Percentiles rank a stretch among this genome's conserved stretches.
phyloP scores from a whole-genome alignment of 2,797 vertebrate genomes.

The Mormyrops boulengeri region DNA sequence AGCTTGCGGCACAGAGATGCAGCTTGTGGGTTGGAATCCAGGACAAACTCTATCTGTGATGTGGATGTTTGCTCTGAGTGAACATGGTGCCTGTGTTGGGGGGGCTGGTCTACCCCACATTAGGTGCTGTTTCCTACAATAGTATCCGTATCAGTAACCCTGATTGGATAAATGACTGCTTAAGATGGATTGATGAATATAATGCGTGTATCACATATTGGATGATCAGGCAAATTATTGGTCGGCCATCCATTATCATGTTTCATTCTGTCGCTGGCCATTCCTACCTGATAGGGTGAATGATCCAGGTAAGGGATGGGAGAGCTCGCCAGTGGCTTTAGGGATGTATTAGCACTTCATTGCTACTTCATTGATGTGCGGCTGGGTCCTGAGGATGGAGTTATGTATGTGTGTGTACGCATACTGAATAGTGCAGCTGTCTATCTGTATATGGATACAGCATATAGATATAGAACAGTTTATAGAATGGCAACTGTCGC shows the following conservation, averaged over 20 bases:
- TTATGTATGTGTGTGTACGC: background rate
- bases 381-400: background rate
- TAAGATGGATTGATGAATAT: background rate
- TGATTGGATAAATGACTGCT: background rate
- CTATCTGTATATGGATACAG: background rate
- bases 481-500: background rate
- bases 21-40: background rate
- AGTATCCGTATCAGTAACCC: background rate
- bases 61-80: background rate
- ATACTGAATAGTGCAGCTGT: background rate
- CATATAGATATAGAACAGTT: background rate
- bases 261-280: background rate
- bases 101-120: background rate
- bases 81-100: background rate
- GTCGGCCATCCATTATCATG: background rate
- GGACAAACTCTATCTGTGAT: background rate
- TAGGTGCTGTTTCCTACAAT: background rate
- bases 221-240: background rate
- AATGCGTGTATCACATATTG: background rate
- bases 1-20: background rate
- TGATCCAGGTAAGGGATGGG: background rate
- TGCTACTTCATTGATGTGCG: background rate
- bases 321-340: background rate
- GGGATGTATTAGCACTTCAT: background rate
- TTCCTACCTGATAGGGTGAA: background rate